Base-by-base conservation (phyloP, 2,113 vertebrate species). In the Arizona elegans region DNA sequence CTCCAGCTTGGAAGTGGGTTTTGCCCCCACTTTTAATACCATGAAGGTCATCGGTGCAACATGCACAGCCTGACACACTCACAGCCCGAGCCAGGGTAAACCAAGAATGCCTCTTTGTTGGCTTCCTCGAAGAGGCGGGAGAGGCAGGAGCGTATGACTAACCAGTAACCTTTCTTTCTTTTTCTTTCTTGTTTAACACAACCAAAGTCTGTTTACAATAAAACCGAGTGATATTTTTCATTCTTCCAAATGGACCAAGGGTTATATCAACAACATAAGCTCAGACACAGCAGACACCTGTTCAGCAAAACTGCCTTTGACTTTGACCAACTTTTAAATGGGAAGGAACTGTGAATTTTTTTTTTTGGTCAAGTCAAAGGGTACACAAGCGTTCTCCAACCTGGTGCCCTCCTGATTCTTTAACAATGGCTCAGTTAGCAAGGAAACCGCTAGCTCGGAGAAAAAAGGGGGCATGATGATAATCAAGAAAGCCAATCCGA, bases 231-330 rank as follows among this genome's bases (percentile, higher is more conserved):
- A 96, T 96, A 98, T 97, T 98, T 97, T 97, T 98, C 98, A 98
- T 98, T 96, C 97, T 97, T 98, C 98, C 98, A 98, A 97, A 98
- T 98, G 97, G 98, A 99, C 98, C 97, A 97, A 97, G 98, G 98
- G 97, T 98, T 97, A 95, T 96, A 95, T 98, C 98, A 98, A 98
- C 98, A 98, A 96, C 97, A 98, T 97, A 98, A 96, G 97, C 98
- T 97, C 95, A 96, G 97, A 98, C 98, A 98, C 98, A 97, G 98
- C 98, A 97, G 98, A 99, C 98, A 99, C 98, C 98, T 99, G 98
- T 94, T 97, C 97, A 95, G 95, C 95, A 96, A 96, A 96, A 94
- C 86, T 0, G 88, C 33, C 75, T 81, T 81, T 81, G 94, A 93
- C 92, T 91, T 94, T 65, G 59, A 94, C 95, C 96, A 95, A 94